Evolutionary conservation across 1,140 invertebrate genomes (phyloP).

Genomic region (Drosophila takahashii): DNA sequence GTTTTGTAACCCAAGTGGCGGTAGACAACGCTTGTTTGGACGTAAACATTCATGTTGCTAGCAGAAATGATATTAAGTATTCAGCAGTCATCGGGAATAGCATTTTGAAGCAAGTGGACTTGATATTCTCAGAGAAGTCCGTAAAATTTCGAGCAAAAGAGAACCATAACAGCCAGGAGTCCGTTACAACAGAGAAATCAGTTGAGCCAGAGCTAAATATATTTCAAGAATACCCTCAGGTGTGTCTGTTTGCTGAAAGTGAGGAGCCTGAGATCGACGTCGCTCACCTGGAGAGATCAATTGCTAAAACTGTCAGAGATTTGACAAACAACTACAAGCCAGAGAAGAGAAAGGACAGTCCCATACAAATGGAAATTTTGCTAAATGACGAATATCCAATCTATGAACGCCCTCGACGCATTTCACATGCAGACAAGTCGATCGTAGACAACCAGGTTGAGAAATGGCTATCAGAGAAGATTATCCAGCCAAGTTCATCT

Average conservation of each 20-base stretch:
- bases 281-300: not conserved
- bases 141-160: not conserved
- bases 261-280: not conserved
- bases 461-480: not conserved
- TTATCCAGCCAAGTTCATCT: not conserved
- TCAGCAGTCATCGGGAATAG: not conserved
- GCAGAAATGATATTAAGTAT: not conserved
- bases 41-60: not conserved
- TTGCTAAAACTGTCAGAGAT: not conserved
- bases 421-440: not conserved
- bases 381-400: not conserved
- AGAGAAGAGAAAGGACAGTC: not conserved
- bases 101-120: not conserved
- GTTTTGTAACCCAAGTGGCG: too few relatives aligned
- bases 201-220: not conserved
- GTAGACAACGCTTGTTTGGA: too few relatives aligned
- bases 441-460: not conserved
- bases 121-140: slow-evolving; percentile 1
- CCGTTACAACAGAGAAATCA: not conserved
- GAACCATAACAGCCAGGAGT: not conserved
- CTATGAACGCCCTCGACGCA: too few relatives aligned
- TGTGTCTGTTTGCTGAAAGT: not conserved
- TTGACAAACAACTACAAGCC: not conserved
- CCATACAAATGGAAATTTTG: not conserved
- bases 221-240: not conserved